Evolutionary conservation across 1,140 invertebrate species (phyloP), one percentile per base, ranked within the genome.

Genomic region (Phthorimaea operculella): DNA sequence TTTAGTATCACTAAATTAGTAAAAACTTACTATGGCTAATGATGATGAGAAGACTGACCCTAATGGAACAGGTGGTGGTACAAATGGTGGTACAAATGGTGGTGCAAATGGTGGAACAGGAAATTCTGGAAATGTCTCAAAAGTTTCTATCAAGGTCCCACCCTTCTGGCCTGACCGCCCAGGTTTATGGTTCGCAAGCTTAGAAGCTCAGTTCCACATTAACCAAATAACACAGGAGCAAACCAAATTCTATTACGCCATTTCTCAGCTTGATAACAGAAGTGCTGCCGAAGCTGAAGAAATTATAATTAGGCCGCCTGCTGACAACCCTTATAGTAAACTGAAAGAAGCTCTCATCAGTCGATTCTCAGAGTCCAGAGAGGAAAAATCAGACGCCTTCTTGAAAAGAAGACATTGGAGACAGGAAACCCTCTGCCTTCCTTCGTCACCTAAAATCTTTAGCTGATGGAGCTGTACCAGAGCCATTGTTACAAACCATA

Each of bases 361-460:
- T 6, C 42, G 44, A 12, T 54, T 54, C 14, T 48, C 53, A 15
- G 53, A 48, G 1, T 48, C 53, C 4, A 15, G 47, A 33, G 44
- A 48, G 4, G 44, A 54, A 11, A 54, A 48, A 48, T 54, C 4
- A 14, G 21, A 1, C 11, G 9, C 1, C 42, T 47, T 3, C 44
- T 54, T 9, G 53, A 54, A 48, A 54, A 16, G 18, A 14, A 54
- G 18, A 54, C 8, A 48, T 54, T 4, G 53, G 42, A 12, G 55
- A 33, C 18, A 42, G 34, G 39, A 28, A 28, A 28, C 21, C 21
- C 21, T 28, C 21, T 28, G 21, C 21, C 2, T 28, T 28, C 21
- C 21, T 28, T 28, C 21, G 21, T 28, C 21, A 28, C 21, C 6
- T 28, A 28, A 28, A 28, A 6, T 28, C 21, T 2, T 6, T 28